phyloP scores from a whole-genome alignment of 2,888 invertebrate species.

The Conus canariensis region DNA sequence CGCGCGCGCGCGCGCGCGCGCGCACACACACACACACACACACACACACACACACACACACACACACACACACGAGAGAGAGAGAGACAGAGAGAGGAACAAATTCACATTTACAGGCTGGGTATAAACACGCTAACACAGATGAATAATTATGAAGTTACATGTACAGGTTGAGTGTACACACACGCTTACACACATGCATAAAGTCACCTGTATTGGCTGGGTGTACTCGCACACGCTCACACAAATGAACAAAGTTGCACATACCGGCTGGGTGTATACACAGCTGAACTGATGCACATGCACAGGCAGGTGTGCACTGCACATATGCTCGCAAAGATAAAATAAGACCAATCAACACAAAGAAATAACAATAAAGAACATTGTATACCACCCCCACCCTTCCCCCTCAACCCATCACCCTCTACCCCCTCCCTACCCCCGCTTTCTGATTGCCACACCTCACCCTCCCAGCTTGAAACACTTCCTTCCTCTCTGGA shows the following conservation, averaged over 20 bases:
- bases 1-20: not conserved
- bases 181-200: conserved; percentile 25
- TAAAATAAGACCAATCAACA: not conserved
- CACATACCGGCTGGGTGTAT: too few relatives aligned
- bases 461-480: too few relatives aligned
- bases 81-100: too few relatives aligned
- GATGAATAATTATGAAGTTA: too few relatives aligned
- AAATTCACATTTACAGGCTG: not conserved
- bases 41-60: too few relatives aligned
- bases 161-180: not conserved
- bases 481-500: too few relatives aligned
- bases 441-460: too few relatives aligned
- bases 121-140: too few relatives aligned
- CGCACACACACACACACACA: not conserved
- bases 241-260: not conserved
- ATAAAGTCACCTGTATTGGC: not conserved
- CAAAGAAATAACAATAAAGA: not conserved
- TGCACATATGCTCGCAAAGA: not conserved
- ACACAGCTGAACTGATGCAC: not conserved
- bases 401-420: too few relatives aligned
- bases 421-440: too few relatives aligned
- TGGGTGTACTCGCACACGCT: not conserved
- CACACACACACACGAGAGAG: too few relatives aligned
- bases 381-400: too few relatives aligned
- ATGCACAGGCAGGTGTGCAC: not conserved